Conservation (phyloP, 2,113 vertebrate genomes). For the Dolichotis patagonum region DNA sequence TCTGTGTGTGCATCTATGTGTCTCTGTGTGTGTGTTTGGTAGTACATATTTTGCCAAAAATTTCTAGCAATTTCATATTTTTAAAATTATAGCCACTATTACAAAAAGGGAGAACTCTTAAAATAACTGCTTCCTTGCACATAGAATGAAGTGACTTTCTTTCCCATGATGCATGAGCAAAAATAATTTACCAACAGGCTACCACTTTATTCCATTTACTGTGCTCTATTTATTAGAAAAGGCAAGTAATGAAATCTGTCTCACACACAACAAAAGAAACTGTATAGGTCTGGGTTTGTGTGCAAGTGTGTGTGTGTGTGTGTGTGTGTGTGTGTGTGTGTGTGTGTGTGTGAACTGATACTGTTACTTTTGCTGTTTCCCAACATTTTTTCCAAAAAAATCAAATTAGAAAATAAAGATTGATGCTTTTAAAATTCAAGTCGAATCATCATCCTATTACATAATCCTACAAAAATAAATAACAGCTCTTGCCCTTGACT, state of each 20-base stretch:
- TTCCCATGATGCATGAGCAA: neutral
- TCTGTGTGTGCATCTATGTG: neutral
- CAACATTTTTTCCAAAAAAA: neutral
- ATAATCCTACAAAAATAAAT: neutral
- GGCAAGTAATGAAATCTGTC: neutral
- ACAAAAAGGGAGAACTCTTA: neutral
- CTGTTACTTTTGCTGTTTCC: neutral
- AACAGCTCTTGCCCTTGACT: neutral
- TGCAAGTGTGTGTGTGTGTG: neutral
- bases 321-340: too few species aligned
- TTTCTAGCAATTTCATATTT: neutral
- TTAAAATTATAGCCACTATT: neutral
- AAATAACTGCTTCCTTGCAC: neutral
- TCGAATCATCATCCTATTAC: neutral
- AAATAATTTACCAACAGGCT: neutral
- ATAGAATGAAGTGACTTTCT: neutral
- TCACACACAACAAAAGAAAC: neutral
- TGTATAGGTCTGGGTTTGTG: accelerated
- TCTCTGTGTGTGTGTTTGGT: neutral
- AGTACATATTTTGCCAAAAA: neutral
- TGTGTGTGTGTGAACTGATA: neutral
- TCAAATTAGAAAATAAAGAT: neutral
- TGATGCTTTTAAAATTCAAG: neutral
- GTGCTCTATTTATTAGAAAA: neutral
- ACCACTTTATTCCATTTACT: neutral